A percentile compares a stretch with the other conserved stretches of the same genome.
These are phyloP conservation scores for Cryptocephalus moraei DNA, from an alignment of 2,888 invertebrate species.

Conservation along the genomic window DNA sequence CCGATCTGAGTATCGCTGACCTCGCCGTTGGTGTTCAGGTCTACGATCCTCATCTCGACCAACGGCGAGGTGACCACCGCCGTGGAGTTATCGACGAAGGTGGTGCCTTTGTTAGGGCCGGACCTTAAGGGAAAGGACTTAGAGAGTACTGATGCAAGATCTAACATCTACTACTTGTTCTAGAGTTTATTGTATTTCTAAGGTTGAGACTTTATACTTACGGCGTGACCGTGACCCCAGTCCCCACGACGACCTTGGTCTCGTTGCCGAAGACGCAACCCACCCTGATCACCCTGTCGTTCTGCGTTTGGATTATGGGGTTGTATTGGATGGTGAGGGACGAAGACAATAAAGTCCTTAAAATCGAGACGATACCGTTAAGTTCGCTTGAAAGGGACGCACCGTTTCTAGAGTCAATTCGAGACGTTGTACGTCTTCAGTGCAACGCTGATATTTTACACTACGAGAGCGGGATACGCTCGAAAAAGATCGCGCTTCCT, in stretches of 20 bases:
- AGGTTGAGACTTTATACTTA: slow-evolving; percentile 27
- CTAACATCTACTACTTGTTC: too few relatives aligned
- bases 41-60: slow-evolving; percentile 49
- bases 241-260: slow-evolving; percentile 44
- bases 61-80: slow-evolving; percentile 37
- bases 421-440: too few relatives aligned
- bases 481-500: too few relatives aligned
- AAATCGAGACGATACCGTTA: background rate
- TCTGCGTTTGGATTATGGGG: slow-evolving; percentile 73
- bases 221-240: slow-evolving; percentile 48
- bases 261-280: slow-evolving; percentile 59
- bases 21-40: slow-evolving; percentile 45
- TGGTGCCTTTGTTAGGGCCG: slow-evolving; percentile 39
- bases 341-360: slow-evolving; percentile 63
- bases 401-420: too few relatives aligned
- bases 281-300: slow-evolving; percentile 70
- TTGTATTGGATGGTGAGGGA: slow-evolving; percentile 76
- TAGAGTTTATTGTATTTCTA: too few relatives aligned
- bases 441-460: too few relatives aligned
- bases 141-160: too few relatives aligned
- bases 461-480: too few relatives aligned
- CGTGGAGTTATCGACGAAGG: slow-evolving; percentile 38
- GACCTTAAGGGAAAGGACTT: slow-evolving; percentile 25
- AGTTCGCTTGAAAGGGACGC: too few relatives aligned
- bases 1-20: slow-evolving; percentile 58